These are phyloP conservation scores for Apis cerana DNA, from an alignment of 1,140 invertebrate genomes.

Conservation along the genomic window DNA sequence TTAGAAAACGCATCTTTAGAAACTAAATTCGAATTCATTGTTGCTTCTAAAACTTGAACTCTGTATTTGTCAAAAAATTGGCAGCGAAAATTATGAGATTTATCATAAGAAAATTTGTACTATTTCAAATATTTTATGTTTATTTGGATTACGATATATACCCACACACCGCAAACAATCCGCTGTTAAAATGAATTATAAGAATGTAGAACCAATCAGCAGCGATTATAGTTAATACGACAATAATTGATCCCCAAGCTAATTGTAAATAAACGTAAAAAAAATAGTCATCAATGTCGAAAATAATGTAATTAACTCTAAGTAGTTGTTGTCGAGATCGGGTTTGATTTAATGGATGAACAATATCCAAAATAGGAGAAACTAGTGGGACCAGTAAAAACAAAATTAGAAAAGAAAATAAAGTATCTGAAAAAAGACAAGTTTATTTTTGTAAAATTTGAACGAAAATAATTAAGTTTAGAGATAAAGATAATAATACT, in stretches of 20 bases:
- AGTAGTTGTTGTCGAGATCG: not conserved
- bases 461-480: no score
- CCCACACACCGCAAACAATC: not conserved
- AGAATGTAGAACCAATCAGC: conserved; percentile 4
- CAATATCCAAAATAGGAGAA: not conserved
- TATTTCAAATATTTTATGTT: not conserved
- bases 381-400: not conserved
- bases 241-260: not conserved
- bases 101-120: no score
- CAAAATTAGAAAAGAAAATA: not conserved
- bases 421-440: no score
- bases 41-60: no score
- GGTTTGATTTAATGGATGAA: conserved; percentile 3
- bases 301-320: not conserved
- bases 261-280: not conserved
- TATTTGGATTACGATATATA: not conserved
- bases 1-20: no score
- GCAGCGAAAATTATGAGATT: no score
- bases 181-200: not conserved
- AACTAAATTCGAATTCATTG: no score
- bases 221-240: not conserved
- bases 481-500: not conserved
- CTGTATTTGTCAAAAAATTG: no score
- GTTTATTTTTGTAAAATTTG: no score
- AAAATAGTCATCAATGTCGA: not conserved